These are phyloP conservation scores for Eufriesea mexicana DNA, from an alignment of 1,140 invertebrate species.

Conservation along the genomic window DNA sequence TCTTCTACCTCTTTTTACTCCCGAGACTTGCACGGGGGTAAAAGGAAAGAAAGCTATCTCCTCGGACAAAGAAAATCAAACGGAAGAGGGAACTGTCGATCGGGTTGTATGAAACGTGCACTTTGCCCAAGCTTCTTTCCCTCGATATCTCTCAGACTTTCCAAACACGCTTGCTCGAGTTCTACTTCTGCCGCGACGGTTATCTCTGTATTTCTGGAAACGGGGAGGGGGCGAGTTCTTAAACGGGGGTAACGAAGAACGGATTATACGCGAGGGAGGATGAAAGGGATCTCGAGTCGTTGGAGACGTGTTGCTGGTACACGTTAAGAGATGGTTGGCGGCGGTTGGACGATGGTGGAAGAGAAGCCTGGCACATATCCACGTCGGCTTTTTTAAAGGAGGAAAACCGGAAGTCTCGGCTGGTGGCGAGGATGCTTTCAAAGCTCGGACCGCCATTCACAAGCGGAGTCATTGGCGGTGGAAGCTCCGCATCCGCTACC, in stretches of 20 bases:
- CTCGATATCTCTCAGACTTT: background rate
- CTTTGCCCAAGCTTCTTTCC: background rate
- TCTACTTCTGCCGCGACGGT: background rate
- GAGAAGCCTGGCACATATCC: constrained; percentile 68
- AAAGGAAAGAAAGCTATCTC: background rate
- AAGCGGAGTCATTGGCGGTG: constrained; percentile 74
- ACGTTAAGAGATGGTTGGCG: constrained; percentile 23
- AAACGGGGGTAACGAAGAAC: background rate
- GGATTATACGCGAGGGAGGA: background rate
- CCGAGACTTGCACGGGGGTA: too few relatives aligned
- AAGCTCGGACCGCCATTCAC: constrained; percentile 71
- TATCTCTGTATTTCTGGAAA: background rate
- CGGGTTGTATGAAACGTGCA: background rate
- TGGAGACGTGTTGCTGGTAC: constrained; percentile 4
- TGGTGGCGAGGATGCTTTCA: constrained; percentile 79
- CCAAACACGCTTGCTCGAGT: background rate
- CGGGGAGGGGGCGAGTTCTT: too few relatives aligned
- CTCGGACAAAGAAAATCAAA: background rate
- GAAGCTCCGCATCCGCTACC: constrained; percentile 78
- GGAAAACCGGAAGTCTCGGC: constrained; percentile 75
- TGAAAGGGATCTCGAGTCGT: constrained; percentile 12
- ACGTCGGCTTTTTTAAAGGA: constrained; percentile 78
- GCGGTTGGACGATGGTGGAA: constrained; percentile 43
- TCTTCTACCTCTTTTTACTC: too few relatives aligned
- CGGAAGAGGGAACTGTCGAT: background rate